These are phyloP conservation scores for Peromyscus nudipes DNA, from an alignment of 2,797 vertebrate genomes.

Conservation along the genomic window DNA sequence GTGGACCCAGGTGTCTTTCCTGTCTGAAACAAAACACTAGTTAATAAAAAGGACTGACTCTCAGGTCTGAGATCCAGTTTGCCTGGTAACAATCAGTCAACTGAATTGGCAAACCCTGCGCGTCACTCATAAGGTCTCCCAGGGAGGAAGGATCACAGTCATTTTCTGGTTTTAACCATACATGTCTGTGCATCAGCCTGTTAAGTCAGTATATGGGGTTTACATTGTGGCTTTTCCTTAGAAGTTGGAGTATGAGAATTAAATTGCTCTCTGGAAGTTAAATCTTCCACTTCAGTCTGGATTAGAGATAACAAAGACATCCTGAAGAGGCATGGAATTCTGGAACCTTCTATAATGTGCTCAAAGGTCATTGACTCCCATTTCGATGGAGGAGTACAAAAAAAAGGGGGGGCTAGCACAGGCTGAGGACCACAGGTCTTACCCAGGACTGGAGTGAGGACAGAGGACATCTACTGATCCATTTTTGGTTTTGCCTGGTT, in stretches of 20 bases:
- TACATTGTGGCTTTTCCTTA: neutral
- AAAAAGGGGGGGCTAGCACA: neutral
- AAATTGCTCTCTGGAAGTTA: neutral
- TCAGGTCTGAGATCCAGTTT: neutral
- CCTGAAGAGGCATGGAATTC: neutral
- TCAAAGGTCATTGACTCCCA: neutral
- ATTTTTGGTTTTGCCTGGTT: neutral
- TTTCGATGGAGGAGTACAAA: neutral
- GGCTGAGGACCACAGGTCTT: neutral
- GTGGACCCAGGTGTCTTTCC: neutral
- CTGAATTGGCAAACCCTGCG: neutral
- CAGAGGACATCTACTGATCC: too few species aligned
- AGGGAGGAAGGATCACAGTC: neutral
- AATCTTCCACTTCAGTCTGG: neutral
- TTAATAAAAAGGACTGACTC: neutral
- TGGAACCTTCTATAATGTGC: neutral
- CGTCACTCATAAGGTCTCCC: neutral
- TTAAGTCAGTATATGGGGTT: neutral
- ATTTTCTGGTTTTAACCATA: constrained; percentile 15
- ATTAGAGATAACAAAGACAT: neutral
- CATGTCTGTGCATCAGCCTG: neutral
- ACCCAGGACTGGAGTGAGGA: too few species aligned
- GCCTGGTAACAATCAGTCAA: neutral
- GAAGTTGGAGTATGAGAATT: neutral
- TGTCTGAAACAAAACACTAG: neutral